Base-by-base conservation (phyloP, 2,888 invertebrate species). In the Nymphalis urticae region DNA sequence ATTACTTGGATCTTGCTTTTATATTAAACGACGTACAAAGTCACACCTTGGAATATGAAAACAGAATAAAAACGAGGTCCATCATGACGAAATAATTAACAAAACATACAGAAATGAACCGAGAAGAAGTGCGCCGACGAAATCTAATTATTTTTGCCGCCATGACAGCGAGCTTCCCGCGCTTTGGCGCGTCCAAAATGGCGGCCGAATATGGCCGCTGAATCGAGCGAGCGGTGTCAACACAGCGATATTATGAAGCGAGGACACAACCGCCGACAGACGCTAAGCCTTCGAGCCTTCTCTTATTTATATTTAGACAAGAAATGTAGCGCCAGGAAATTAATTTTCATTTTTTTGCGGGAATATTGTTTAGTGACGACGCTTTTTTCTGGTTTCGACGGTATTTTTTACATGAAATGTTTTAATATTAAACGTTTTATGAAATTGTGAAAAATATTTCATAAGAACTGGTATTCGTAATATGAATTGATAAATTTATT, bases 71-170 rank as follows among this genome's bases (percentile, higher is more conserved):
- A 73, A 71, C 74, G 56, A 66, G 65, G 69, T 64, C 66, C 73
- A 70, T 68, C 84, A 83, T 85, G 80, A 83, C 83, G 84, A 87
- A 87, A 90, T 90, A 90, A 90, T 89, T 90, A 89, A 88, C 86
- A 87, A 89, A 90, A 89, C 87, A 90, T 85, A 88, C 87, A 88
- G 85, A 88, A 90, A 88, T 88, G 88, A 87, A 86, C 84, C 83
- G 85, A 82, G 86, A 86, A 85, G 85, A 85, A 87, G 82, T 83
- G 81, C 81, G 84, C 80, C 76, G 80, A 75, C 80, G 79, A 84
- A 88, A 92, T 90, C 87, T 92, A 92, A 92, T 92, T 92, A 92
- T 90, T 89, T 89, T 85, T 80, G 82, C 83, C 84, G 88, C 87
- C 85, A 86, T 88, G 90, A 88, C 90, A 89, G 87, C 82, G 78